Evolutionary conservation across 2,888 invertebrate species (phyloP), one percentile per base, ranked within the genome.

Genomic region (Phaonia tiefii): DNA sequence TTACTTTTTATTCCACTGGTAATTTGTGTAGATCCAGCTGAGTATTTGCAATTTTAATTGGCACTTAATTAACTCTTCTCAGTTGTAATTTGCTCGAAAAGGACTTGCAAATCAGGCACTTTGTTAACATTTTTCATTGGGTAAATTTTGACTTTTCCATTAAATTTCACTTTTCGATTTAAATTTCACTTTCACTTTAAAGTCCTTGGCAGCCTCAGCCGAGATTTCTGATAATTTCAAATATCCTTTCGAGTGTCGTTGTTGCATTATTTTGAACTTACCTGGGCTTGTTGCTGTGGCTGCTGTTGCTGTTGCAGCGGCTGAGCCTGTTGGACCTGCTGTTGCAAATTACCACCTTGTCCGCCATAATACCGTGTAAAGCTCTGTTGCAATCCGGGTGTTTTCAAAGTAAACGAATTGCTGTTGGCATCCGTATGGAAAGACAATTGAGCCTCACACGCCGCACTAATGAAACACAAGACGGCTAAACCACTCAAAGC

Each of bases 351-450:
- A 26, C 79, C 84, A 42, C 80, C 84, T 69, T 86, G 85, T 2
- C 86, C 88, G n/a, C 89, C 90, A 71, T 85, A 91, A 70, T 88
- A 89, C 5, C 90, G 86, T 1, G 90, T 90, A 72, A 90, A 91
- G 56, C 87, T 89, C 80, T 90, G 91, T 82, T 90, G 90, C 78
- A 89, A 79, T 15, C 86, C 85, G 11, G 91, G 91, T n/a, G 91
- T 85, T 84, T 90, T 90, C 26, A 91, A 76, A 5, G 88, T 88
- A 56, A 88, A 91, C 17, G 91, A 90, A 75, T 91, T 91, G 10
- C 86, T 85, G 81, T 88, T 88, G 54, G 89, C 87, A 79, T 91
- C 91, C 13, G 86, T 88, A 84, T 90, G 91, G 58, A 87, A 88
- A 65, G 89, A 86, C 75, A 91, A 83, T 79, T 91, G 91, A 25